Evolutionary conservation across 2,113 vertebrate genomes (phyloP), one percentile per base, ranked within the genome.

Genomic region (Scolopax mira): DNA sequence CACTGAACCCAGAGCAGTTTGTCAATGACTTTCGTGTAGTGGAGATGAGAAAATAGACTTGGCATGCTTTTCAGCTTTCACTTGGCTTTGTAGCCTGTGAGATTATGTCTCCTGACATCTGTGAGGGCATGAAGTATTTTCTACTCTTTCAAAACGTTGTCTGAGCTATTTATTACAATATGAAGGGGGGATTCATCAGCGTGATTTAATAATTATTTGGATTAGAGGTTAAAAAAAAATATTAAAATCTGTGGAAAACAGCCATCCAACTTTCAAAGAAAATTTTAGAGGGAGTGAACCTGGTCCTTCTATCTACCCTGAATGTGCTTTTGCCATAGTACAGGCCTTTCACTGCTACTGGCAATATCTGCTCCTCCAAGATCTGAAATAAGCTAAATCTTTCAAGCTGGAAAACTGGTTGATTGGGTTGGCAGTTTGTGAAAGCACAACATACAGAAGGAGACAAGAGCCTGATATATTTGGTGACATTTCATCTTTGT

Each of bases 401-500:
- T 74, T 92, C 31, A 55, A 79, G 2, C n/a, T 60, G 75, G 39
- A 83, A 65, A 70, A 72, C 49, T 42, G 10, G 10, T n/a, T 21
- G 85, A 42, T 48, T 57, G 37, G 69, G 37, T 5, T 90, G 91
- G 58, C 85, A 86, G 79, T 49, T 72, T 70, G 70, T 79, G 84
- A 86, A 88, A 65, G 42, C 48, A 49, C 44, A 85, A 6, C 35
- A 3, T 16, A 35, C 18, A 79, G 73, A 49, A 58, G 74, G 60
- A 82, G 18, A 46, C 57, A 85, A 71, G 39, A 84, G 31, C 71
- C 74, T 70, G 66, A 83, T 85, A 4, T 30, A 79, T 85, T 74
- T 95, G 41, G 87, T 88, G 83, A 83, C 78, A 85, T 93, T 91
- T 80, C n/a, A 46, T 86, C 83, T 93, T 92, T 93, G 90, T 74